Evolutionary conservation across 1,140 invertebrate genomes (phyloP), one percentile per base, ranked within the genome.

Genomic region (Sminthurides bifidus): DNA sequence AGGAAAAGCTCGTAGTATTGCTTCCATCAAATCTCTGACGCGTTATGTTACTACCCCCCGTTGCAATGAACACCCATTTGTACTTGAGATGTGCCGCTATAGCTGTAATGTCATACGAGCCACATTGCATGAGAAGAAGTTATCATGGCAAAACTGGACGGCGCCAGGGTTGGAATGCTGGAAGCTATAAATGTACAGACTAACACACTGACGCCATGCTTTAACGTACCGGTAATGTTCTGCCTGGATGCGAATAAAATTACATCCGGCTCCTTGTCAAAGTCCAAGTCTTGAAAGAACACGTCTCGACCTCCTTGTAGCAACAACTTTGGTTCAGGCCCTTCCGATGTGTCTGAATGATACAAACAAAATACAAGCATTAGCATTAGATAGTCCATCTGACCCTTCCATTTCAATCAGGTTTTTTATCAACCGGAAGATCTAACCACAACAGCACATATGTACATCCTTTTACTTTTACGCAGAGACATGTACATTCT

Each of bases 21-120:
- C 68, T 61, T 24, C 72, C 66, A 6, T 69, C 58, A 27, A 78
- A 68, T 0, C 73, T 72, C 0, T 73, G 73, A 24, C 74, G 74
- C 58, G 77, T 77, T 0, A 85, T 74, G 53, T 75, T 75, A 29
- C 82, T 79, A 12, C 52, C 62, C 14, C 3, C 37, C 4, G 54
- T 59, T 3, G 54, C 52, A 24, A 62, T 33, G 33, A 60, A 66
- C 19, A 45, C 54, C 58, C 41, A 58, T 62, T 40, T 58, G 46
- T 55, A 31, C 56, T 60, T 53, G 54, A 56, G 23, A 64, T 56
- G 48, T 14, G 41, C 24, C 62, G 52, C 23, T 43, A 59, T 45
- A 44, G 52, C 29, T 69, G 43, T 5, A 48, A 58, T 6, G 64
- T 63, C 45, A 41, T 40, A 43, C 19, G 8, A 62, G 24, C 6